A percentile compares a stretch with the other conserved stretches of the same genome.
Evolutionary conservation across 2,113 vertebrate species (phyloP).

Genomic region (Brachypteracias leptosomus): DNA sequence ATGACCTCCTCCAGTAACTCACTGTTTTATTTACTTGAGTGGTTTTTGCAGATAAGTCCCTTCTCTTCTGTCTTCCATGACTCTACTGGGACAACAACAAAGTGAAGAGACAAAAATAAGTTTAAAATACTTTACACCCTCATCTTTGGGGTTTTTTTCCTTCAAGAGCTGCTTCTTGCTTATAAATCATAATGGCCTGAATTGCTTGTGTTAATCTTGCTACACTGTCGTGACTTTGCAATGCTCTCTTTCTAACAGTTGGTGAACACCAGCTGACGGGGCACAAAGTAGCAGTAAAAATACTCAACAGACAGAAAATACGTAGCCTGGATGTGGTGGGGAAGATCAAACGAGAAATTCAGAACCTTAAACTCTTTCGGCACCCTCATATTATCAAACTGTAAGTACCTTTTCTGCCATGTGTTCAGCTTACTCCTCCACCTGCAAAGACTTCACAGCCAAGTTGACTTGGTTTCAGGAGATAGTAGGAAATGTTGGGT

Average conservation of each 20-base stretch:
- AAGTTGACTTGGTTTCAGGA: not conserved
- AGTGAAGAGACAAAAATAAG: not conserved
- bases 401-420: conserved; percentile 78
- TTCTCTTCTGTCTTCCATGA: not conserved
- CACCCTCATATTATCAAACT: conserved; percentile 99
- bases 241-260: conserved; percentile 77
- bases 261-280: conserved; percentile 96
- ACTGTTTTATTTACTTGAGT: not conserved
- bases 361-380: conserved; percentile 97
- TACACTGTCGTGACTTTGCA: not conserved
- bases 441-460: not conserved
- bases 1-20: not conserved
- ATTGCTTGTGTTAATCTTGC: not conserved
- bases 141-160: not conserved
- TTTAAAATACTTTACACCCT: not conserved
- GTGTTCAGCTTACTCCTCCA: not conserved
- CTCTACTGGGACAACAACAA: not conserved
- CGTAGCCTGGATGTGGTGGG: conserved; percentile 98
- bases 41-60: not conserved
- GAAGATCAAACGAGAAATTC: conserved; percentile 98
- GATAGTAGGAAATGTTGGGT: not conserved
- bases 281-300: conserved; percentile 98
- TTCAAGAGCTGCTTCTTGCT: not conserved
- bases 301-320: conserved; percentile 97
- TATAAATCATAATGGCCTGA: not conserved